Conservation (phyloP, 2,888 invertebrate genomes). For the Fabriciana adippe region DNA sequence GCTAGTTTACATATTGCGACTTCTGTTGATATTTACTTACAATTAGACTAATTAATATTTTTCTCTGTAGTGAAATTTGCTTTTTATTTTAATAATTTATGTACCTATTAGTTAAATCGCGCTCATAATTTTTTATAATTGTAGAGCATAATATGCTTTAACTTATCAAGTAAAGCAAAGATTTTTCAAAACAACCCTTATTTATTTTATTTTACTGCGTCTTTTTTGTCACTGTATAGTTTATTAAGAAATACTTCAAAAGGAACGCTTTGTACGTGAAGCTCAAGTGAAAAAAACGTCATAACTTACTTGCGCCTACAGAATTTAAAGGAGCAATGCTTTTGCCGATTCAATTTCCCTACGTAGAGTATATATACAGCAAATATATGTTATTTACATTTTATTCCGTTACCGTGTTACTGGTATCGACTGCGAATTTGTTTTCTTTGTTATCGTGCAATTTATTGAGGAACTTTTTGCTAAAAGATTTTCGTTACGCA, state of each 20-base stretch:
- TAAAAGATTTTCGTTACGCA: conserved; percentile 1
- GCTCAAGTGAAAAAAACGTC: conserved; percentile 19
- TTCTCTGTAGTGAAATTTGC: too few relatives aligned
- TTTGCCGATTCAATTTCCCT: conserved; percentile 56
- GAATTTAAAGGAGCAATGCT: conserved; percentile 63
- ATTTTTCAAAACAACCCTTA: too few relatives aligned
- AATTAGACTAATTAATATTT: too few relatives aligned
- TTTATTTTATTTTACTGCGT: background rate
- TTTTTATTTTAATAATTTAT: too few relatives aligned
- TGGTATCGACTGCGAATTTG: conserved; percentile 31
- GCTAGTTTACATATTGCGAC: too few relatives aligned
- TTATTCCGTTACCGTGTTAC: conserved; percentile 40
- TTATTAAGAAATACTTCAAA: conserved; percentile 21
- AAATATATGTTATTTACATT: conserved; percentile 47
- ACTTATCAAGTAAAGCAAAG: too few relatives aligned
- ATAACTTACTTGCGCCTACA: conserved; percentile 54
- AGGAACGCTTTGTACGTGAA: conserved; percentile 4
- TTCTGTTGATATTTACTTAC: too few relatives aligned
- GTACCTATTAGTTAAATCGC: too few relatives aligned
- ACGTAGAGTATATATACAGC: conserved; percentile 33
- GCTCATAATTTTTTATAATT: too few relatives aligned
- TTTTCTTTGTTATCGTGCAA: conserved; percentile 25
- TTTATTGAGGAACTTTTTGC: conserved; percentile 22
- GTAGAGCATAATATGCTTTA: too few relatives aligned
- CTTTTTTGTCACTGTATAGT: conserved; percentile 1